Evolutionary conservation across 2,888 invertebrate species (phyloP).

Genomic region (Philereme transversata): DNA sequence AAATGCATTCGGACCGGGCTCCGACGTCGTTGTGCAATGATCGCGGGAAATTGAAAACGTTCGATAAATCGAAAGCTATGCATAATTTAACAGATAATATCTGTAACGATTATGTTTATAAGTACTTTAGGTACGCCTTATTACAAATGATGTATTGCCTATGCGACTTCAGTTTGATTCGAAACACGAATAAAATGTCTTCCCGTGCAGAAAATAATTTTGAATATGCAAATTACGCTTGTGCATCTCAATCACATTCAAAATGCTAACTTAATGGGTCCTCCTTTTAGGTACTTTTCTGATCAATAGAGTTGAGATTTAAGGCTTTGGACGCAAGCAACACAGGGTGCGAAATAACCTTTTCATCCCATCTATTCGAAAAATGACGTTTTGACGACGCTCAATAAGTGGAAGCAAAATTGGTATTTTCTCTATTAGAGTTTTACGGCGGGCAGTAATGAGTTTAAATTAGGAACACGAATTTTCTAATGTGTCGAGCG

Average conservation of each 20-base stretch:
- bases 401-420: not conserved
- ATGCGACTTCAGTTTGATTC: not conserved
- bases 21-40: conserved; percentile 55
- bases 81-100: conserved; percentile 45
- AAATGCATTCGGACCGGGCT: conserved; percentile 54
- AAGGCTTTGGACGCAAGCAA: conserved; percentile 19
- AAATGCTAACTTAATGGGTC: conserved; percentile 48
- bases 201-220: not conserved
- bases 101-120: conserved; percentile 23
- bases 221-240: conserved; percentile 23
- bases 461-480: too few relatives aligned
- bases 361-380: not conserved
- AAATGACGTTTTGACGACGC: not conserved
- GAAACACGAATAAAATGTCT: not conserved
- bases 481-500: too few relatives aligned
- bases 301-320: conserved; percentile 49
- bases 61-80: conserved; percentile 46
- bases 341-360: conserved; percentile 7
- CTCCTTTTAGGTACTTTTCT: conserved; percentile 37
- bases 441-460: too few relatives aligned
- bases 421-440: too few relatives aligned
- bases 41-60: conserved; percentile 48
- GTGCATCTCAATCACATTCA: conserved; percentile 35
- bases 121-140: conserved; percentile 8
- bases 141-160: conserved; percentile 12